phyloP scores from a whole-genome alignment of 2,113 vertebrate species.

The Calypte anna region DNA sequence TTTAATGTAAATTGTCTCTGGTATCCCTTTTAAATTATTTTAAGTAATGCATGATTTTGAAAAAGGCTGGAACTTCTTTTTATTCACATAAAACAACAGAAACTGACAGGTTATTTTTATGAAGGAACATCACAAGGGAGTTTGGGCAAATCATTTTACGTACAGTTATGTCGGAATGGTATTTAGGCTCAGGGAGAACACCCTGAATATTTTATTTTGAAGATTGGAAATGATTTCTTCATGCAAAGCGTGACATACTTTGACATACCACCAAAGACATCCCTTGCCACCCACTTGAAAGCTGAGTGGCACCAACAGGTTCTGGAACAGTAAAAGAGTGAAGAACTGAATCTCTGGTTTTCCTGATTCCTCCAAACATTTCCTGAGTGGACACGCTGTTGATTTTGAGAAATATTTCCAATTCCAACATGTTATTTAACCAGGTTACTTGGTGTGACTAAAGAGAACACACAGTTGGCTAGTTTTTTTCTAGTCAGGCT shows the following conservation, averaged over 20 bases:
- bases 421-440: neutral
- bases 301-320: neutral
- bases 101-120: neutral
- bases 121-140: neutral
- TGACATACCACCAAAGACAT: neutral
- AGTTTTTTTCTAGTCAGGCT: neutral
- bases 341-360: neutral
- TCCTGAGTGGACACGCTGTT: fast-evolving
- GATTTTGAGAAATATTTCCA: neutral
- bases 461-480: neutral
- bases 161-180: neutral
- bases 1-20: neutral
- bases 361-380: neutral
- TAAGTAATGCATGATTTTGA: neutral
- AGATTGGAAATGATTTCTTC: neutral
- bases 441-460: neutral
- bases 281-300: neutral
- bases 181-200: neutral
- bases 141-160: neutral
- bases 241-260: neutral
- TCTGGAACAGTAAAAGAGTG: neutral
- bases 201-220: neutral
- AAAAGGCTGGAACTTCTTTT: neutral
- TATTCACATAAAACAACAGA: neutral
- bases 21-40: neutral